These are phyloP conservation scores for Silurus glanis DNA, from an alignment of 2,113 vertebrate genomes.

Conservation along the genomic window DNA sequence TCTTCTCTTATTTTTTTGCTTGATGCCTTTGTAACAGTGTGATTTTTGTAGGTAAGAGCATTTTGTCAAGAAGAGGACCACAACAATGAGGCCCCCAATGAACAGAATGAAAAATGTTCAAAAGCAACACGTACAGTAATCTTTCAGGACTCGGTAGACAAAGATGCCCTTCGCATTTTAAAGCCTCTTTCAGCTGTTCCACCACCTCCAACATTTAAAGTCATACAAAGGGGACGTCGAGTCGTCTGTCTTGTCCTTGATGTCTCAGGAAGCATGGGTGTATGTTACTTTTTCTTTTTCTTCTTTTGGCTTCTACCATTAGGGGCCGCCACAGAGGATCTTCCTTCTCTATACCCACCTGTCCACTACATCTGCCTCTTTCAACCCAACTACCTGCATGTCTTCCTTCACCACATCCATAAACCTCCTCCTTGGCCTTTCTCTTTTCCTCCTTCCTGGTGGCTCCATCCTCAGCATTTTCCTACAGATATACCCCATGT, in stretches of 20 bases:
- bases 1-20: not conserved
- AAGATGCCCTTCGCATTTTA: slow-evolving; percentile 28
- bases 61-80: slow-evolving; percentile 68
- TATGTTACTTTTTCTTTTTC: not conserved
- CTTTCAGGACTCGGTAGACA: slow-evolving; percentile 57
- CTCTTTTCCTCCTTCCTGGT: too few species aligned
- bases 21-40: not conserved
- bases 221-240: slow-evolving; percentile 58
- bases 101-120: slow-evolving; percentile 69
- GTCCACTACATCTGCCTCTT: too few species aligned
- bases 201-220: slow-evolving; percentile 54
- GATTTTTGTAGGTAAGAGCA: slow-evolving; percentile 62
- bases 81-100: slow-evolving; percentile 68
- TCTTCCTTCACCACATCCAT: too few species aligned
- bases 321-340: too few species aligned
- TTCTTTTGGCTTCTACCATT: too few species aligned
- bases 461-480: too few species aligned
- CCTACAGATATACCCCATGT: too few species aligned
- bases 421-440: too few species aligned
- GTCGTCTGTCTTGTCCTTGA: slow-evolving; percentile 72
- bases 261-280: slow-evolving; percentile 66
- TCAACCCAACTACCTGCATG: too few species aligned
- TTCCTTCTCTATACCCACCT: too few species aligned
- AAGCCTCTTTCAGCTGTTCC: slow-evolving; percentile 40
- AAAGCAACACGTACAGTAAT: slow-evolving; percentile 69